Evolutionary conservation across 1,140 invertebrate species (phyloP).

Genomic region (Hylaeus volcanicus): DNA sequence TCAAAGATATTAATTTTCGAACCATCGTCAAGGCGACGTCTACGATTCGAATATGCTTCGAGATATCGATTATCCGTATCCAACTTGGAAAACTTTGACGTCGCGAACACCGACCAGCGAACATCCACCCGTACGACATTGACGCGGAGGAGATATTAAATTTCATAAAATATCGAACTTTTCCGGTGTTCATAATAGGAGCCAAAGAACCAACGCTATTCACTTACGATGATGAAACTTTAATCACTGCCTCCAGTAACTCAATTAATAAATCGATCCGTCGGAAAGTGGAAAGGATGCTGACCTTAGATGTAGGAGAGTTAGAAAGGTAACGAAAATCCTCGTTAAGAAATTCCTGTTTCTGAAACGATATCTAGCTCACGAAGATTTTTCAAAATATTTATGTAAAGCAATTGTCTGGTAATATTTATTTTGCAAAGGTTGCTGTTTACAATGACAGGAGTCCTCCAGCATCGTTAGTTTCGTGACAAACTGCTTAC

Average conservation of each 20-base stretch:
- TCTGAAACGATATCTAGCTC: too few species aligned
- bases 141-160: neutral
- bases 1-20: too few species aligned
- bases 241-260: neutral
- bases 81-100: neutral
- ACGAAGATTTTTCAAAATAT: too few species aligned
- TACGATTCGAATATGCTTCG: neutral
- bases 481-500: neutral
- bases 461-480: neutral
- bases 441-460: too few species aligned
- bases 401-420: too few species aligned
- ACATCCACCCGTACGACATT: neutral
- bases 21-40: too few species aligned
- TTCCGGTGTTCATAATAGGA: neutral
- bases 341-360: too few species aligned
- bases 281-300: neutral
- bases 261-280: neutral
- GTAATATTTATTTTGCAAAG: too few species aligned
- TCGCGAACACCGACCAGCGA: neutral
- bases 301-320: too few species aligned
- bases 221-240: neutral
- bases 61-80: neutral
- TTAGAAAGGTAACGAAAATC: too few species aligned
- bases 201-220: neutral
- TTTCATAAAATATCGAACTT: conserved; percentile 6